Evolutionary conservation across 2,888 invertebrate species (phyloP).

Genomic region (Schizotus pectinicornis): DNA sequence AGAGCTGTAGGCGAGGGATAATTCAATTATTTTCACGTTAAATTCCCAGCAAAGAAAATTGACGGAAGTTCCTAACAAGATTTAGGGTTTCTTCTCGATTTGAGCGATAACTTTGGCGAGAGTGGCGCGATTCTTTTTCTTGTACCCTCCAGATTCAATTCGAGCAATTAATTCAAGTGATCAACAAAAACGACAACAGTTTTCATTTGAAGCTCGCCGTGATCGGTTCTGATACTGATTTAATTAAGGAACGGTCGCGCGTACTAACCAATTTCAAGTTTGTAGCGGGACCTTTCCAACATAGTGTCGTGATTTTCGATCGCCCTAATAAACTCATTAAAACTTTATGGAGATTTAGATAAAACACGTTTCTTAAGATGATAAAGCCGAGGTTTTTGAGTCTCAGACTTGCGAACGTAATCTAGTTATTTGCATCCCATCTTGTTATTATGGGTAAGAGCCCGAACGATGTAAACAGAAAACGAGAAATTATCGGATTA

Average conservation of each 20-base stretch:
- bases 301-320: slow-evolving; percentile 9
- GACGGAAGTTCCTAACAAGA: slow-evolving; percentile 5
- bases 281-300: slow-evolving; percentile 5
- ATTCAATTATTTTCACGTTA: slow-evolving; percentile 9
- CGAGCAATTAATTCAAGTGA: not conserved
- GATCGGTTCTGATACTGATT: slow-evolving; percentile 5
- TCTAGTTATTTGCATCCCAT: slow-evolving; percentile 13
- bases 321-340: slow-evolving; percentile 28
- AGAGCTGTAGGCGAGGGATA: slow-evolving; percentile 2
- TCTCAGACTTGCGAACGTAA: slow-evolving; percentile 6
- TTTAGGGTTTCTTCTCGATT: not conserved
- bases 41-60: not conserved
- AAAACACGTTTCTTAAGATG: slow-evolving; percentile 18
- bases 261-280: slow-evolving; percentile 17
- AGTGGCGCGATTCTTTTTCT: not conserved
- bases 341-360: slow-evolving; percentile 24
- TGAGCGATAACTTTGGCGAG: not conserved
- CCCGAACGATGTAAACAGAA: not conserved
- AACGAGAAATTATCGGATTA: not conserved
- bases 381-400: slow-evolving; percentile 4
- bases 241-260: slow-evolving; percentile 21
- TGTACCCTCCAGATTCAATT: not conserved
- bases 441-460: slow-evolving; percentile 8
- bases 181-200: no score
- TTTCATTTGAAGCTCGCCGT: no score